Base-by-base conservation (phyloP, 2,113 vertebrate genomes). In the Burhinus oedicnemus region DNA sequence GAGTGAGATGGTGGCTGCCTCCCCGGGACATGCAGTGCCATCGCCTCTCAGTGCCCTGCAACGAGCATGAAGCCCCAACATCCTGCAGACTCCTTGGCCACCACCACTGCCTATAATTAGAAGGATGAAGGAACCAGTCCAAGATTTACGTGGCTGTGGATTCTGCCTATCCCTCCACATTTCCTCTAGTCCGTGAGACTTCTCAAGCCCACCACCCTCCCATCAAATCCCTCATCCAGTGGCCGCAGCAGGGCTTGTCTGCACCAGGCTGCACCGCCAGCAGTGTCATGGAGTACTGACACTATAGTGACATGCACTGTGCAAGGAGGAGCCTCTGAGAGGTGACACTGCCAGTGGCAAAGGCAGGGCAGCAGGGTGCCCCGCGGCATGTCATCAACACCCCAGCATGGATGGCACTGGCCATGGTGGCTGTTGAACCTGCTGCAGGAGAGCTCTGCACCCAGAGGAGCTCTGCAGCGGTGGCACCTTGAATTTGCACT, bases 21-120 rank as follows among this genome's bases (percentile, higher is more conserved):
- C 44, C 55, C 15, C 0, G 0, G 61, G 61, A 47, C 13, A 22
- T 3, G 2, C 0, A 1, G 45, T 40, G 57, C 40, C 61, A 17
- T 22, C 0, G 0, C 8, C 22, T 11, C 40, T 30, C 55, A 2
- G 42, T 12, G 57, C 8, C 23, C 27, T 21, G 49, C 42, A 38
- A 44, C 2, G 4, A 74, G 49, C 11, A 10, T 1, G 2, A 62
- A 64, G 49, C 11, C 19, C 23, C 72, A 23, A 34, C 2, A 2
- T 26, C 44, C 60, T 34, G 15, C 51, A 44, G 30, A 45, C 45
- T 9, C 58, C 57, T 70, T 0, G 2, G 32, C 51, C 60, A 49
- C 29, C 8, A 7, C 34, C 30, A 3, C 36, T 34, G 66, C 47
- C 66, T 20, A 18, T 14, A 4, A 21, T 30, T 7, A 87, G 26